A percentile compares a stretch with the other conserved stretches of the same genome.
These are phyloP conservation scores for Rhopalosiphum maidis DNA, from an alignment of 1,140 invertebrate species.

Conservation along the genomic window DNA sequence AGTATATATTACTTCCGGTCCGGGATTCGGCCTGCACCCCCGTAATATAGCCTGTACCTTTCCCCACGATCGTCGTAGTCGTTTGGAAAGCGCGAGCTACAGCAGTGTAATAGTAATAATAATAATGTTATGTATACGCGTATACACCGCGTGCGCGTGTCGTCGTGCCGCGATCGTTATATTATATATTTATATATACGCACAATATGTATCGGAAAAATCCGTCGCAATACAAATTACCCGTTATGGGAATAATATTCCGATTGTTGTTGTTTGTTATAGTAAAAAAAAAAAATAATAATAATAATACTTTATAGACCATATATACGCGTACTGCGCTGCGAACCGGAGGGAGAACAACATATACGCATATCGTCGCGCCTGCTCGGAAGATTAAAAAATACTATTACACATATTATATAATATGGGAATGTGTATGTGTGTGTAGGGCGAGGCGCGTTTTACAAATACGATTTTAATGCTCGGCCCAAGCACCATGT, in stretches of 20 bases:
- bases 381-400: not conserved
- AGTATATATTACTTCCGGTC: not conserved
- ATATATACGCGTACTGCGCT: not conserved
- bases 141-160: not conserved
- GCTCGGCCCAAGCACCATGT: constrained; percentile 37
- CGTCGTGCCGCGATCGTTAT: not conserved
- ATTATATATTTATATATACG: not conserved
- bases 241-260: constrained; percentile 1
- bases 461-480: constrained; percentile 51
- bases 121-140: not conserved
- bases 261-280: not conserved
- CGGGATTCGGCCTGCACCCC: not conserved
- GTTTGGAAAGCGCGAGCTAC: not conserved
- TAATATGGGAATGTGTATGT: not conserved
- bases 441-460: not conserved
- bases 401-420: not conserved
- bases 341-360: not conserved
- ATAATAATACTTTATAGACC: not conserved
- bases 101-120: not conserved
- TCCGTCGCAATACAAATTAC: not conserved
- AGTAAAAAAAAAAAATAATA: not conserved
- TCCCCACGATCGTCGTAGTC: not conserved
- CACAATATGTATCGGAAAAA: not conserved
- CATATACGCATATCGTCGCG: not conserved
- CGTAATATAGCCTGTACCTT: not conserved